These are phyloP conservation scores for Cremastinae sp. DNA, from an alignment of 2,888 invertebrate species.

Conservation along the genomic window DNA sequence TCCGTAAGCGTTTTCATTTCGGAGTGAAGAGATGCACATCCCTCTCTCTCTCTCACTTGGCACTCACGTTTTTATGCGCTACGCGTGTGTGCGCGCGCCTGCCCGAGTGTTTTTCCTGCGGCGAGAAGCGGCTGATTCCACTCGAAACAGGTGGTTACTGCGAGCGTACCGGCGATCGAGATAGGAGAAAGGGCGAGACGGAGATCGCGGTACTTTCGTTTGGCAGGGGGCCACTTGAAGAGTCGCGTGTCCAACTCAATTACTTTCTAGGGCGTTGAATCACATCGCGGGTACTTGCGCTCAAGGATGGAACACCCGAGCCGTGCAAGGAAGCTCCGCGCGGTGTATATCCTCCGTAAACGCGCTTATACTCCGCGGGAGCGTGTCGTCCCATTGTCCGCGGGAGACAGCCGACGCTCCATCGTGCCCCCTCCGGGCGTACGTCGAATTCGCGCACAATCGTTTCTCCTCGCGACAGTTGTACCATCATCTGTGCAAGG, in stretches of 20 bases:
- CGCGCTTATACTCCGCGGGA: constrained; percentile 56
- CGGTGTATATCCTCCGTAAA: constrained; percentile 42
- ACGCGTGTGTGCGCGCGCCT: constrained; percentile 37
- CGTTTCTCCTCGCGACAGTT: constrained; percentile 58
- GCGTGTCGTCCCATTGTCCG: constrained; percentile 65
- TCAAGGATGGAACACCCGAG: constrained; percentile 51
- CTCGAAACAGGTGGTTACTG: constrained; percentile 79
- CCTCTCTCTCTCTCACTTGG: constrained; percentile 50
- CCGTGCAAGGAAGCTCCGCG: constrained; percentile 4
- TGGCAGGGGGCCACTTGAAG: constrained; percentile 76
- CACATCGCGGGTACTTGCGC: constrained; percentile 68
- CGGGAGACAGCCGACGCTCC: constrained; percentile 53
- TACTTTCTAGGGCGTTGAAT: constrained; percentile 76
- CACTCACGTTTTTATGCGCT: constrained; percentile 56
- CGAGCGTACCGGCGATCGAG: constrained; percentile 67
- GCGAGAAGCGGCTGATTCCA: constrained; percentile 62
- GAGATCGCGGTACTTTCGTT: constrained; percentile 54
- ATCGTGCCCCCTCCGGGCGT: constrained; percentile 33
- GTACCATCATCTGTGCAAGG: constrained; percentile 61
- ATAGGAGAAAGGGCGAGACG: constrained; percentile 64
- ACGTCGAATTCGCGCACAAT: constrained; percentile 12
- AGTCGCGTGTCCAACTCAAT: constrained; percentile 80
- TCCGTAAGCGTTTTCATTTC: constrained; percentile 58
- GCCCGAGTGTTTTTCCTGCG: constrained; percentile 60
- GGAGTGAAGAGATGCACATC: constrained; percentile 63